Evolutionary conservation across 2,888 invertebrate genomes (phyloP).

Genomic region (Pherbina coryleti): DNA sequence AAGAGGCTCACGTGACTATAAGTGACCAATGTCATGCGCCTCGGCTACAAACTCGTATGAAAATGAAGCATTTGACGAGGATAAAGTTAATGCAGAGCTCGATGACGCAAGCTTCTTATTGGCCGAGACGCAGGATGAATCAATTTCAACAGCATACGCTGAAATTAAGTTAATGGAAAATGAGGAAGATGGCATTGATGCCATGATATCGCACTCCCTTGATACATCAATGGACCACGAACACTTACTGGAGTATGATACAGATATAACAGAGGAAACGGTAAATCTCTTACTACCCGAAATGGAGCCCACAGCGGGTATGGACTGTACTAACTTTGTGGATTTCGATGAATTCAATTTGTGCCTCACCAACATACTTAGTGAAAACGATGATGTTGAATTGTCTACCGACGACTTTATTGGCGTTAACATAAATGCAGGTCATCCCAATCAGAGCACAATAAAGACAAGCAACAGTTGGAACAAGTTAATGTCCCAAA

Average conservation of each 20-base stretch:
- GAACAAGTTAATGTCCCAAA: slow-evolving; percentile 31
- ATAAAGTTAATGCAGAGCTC: slow-evolving; percentile 50
- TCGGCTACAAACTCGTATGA: slow-evolving; percentile 64
- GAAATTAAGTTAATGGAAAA: slow-evolving; percentile 35
- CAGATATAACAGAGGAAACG: slow-evolving; percentile 51
- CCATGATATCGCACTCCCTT: slow-evolving; percentile 3
- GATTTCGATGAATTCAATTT: slow-evolving; percentile 65
- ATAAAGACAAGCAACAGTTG: slow-evolving; percentile 3
- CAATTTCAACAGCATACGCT: slow-evolving; percentile 37
- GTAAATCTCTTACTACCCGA: slow-evolving; percentile 59
- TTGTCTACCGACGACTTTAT: slow-evolving; percentile 45
- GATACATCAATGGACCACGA: slow-evolving; percentile 44
- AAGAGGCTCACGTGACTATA: slow-evolving; percentile 80
- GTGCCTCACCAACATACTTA: slow-evolving; percentile 62
- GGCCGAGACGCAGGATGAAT: slow-evolving; percentile 61
- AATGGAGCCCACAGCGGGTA: slow-evolving; percentile 51
- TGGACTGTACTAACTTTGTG: slow-evolving; percentile 60
- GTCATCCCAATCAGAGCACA: slow-evolving; percentile 35
- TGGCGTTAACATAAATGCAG: slow-evolving; percentile 18
- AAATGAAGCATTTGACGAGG: slow-evolving; percentile 51
- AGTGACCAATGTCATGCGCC: slow-evolving; percentile 77
- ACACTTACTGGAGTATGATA: slow-evolving; percentile 54
- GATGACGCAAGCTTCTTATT: slow-evolving; percentile 53
- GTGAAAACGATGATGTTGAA: slow-evolving; percentile 53
- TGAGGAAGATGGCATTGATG: slow-evolving; percentile 41